Evolutionary conservation across 2,888 invertebrate species (phyloP), one percentile per base, ranked within the genome.

Genomic region (Polietes domitor): DNA sequence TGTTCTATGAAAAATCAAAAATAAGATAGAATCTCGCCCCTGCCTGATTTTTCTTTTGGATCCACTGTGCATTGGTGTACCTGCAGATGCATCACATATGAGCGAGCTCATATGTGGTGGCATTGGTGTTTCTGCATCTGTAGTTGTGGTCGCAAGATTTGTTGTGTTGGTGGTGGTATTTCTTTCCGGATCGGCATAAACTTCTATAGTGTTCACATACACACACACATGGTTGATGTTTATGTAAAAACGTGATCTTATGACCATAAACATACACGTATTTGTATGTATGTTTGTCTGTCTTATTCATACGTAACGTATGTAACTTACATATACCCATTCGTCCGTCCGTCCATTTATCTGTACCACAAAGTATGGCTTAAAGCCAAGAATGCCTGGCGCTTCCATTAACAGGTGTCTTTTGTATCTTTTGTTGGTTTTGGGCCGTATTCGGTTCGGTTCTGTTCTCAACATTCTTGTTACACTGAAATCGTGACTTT

Each of bases 401-500:
- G 76, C 78, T 84, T 81, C 50, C 68, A 81, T 63, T 73, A 81
- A 73, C 83, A 84, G 83, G 80, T 84, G 83, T 76, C 28, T 80
- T 84, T 80, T 78, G 65, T 47, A n/a, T 76, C 70, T 53, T 37
- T 41, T 53, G 32, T 53, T 65, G 32, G 19, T 15, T 74, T 32
- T 58, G 17, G 26, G 58, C 19, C 75, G 41, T 68, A 61, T 77
- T 43, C n/a, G 61, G 79, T 79, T 79, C 76, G 50, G 41, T 43
- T 21, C 76, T 41, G 58, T 28, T 50, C 81, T 41, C 19, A 79
- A 75, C 81, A 84, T 84, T 84, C 78, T 68, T 76, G 72, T 53
- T 73, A 84, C 84, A 84, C 63, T 79, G 73, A 79, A 84, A 81
- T 84, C 84, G 84, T 84, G 84, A 84, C 81, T 79, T 79, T 79